Percentiles rank a stretch among this genome's conserved stretches.
Evolutionary conservation across 2,113 vertebrate species (phyloP).

Genomic region (Recurvirostra avosetta): DNA sequence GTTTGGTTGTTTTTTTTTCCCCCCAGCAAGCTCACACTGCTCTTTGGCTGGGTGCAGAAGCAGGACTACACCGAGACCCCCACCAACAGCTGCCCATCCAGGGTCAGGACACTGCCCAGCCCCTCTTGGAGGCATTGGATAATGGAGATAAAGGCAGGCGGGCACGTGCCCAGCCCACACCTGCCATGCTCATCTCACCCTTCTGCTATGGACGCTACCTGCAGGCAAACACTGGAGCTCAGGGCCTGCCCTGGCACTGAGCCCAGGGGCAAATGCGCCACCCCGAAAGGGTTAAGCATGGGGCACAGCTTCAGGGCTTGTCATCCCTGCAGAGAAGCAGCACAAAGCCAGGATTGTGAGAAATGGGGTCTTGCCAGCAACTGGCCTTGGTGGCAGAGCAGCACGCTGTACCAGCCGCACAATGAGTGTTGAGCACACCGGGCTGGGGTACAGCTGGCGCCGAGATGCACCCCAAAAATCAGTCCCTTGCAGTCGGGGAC

Average conservation of each 20-base stretch:
- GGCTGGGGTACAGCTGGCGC: neutral
- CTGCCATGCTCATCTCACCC: neutral
- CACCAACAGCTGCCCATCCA: neutral
- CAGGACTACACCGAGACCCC: neutral
- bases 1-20: neutral
- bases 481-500: neutral
- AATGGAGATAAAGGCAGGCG: neutral
- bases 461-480: neutral
- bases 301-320: slow-evolving; percentile 8
- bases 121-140: neutral
- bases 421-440: neutral
- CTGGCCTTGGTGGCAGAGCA: neutral
- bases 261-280: accelerated
- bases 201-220: accelerated
- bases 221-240: neutral
- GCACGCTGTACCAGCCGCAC: neutral
- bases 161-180: accelerated
- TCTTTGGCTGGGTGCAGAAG: neutral
- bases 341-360: slow-evolving; percentile 69
- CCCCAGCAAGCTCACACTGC: neutral
- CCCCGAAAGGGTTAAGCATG: slow-evolving; percentile 21
- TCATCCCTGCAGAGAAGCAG: slow-evolving; percentile 9
- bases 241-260: neutral
- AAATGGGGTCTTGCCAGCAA: slow-evolving; percentile 45
- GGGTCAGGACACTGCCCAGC: neutral